Evolutionary conservation across 2,888 invertebrate species (phyloP).

Genomic region (Linnaemya vulpina): DNA sequence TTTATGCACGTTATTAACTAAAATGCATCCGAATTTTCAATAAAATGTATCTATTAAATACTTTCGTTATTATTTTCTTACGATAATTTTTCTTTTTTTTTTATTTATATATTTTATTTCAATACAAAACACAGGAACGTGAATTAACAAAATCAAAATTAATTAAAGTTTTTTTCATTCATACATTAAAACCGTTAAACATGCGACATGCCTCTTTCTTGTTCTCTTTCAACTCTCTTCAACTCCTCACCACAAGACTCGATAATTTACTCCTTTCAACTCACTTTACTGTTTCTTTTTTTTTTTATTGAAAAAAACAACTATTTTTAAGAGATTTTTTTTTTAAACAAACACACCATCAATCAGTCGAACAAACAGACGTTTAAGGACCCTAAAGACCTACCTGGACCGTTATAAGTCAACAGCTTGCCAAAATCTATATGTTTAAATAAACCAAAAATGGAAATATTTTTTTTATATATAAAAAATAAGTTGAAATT

Average conservation of each 20-base stretch:
- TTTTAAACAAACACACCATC: background rate
- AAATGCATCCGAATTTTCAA: slow-evolving; percentile 65
- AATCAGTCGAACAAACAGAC: background rate
- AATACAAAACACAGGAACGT: slow-evolving; percentile 19
- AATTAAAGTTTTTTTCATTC: slow-evolving; percentile 55
- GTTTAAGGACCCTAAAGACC: background rate
- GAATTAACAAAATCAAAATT: background rate
- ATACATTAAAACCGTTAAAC: slow-evolving; percentile 53
- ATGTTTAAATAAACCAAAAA: slow-evolving; percentile 10
- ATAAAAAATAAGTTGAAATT: slow-evolving; percentile 4
- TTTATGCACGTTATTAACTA: slow-evolving; percentile 65
- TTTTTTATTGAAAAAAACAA: no score
- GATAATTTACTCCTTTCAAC: slow-evolving; percentile 19
- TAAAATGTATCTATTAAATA: slow-evolving; percentile 51
- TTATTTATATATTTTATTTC: slow-evolving; percentile 20
- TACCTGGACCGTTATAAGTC: background rate
- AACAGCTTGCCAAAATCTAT: slow-evolving; percentile 69
- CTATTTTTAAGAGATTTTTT: slow-evolving; percentile 1
- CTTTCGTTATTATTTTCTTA: slow-evolving; percentile 21
- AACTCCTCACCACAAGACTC: slow-evolving; percentile 15
- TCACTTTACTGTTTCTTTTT: slow-evolving; percentile 37
- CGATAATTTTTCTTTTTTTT: slow-evolving; percentile 3
- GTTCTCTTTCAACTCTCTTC: background rate
- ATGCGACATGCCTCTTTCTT: slow-evolving; percentile 11
- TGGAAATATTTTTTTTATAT: background rate